These are phyloP conservation scores for Eudemis profundana DNA, from an alignment of 2,888 invertebrate species.

Conservation along the genomic window DNA sequence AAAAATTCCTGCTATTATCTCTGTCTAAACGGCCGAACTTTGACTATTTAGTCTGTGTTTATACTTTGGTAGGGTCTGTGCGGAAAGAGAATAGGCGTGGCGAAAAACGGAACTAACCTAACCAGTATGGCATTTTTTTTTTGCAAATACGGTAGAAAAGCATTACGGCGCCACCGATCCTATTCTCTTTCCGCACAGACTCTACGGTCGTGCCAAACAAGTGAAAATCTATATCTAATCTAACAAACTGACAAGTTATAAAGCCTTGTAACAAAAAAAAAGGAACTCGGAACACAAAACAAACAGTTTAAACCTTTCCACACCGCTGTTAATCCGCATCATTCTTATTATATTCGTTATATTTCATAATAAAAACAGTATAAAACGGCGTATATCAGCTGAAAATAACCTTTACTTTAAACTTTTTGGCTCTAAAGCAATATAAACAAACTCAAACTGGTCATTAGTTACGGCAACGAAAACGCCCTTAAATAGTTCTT, in stretches of 20 bases:
- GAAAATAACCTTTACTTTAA: background rate
- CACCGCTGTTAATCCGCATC: constrained; percentile 30
- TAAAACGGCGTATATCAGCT: background rate
- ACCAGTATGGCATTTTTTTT: too few species aligned
- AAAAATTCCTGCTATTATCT: too few species aligned
- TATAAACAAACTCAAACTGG: constrained; percentile 25
- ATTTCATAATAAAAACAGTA: constrained; percentile 4
- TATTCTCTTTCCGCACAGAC: too few species aligned
- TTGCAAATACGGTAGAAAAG: too few species aligned
- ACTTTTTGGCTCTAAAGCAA: background rate
- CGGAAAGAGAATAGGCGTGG: too few species aligned
- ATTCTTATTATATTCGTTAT: constrained; percentile 36
- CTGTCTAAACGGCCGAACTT: too few species aligned
- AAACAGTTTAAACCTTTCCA: constrained; percentile 31
- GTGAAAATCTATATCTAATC: background rate
- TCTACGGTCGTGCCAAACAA: too few species aligned
- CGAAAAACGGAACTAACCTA: too few species aligned
- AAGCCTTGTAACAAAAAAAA: constrained; percentile 1
- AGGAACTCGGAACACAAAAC: constrained; percentile 21
- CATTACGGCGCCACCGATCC: too few species aligned
- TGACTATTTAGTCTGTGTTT: too few species aligned
- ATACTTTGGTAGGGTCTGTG: too few species aligned
- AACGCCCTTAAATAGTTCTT: background rate
- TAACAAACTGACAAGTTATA: background rate
- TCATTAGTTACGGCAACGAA: constrained; percentile 31